Conservation (phyloP, 1,140 invertebrate genomes). For the Drosophila nasuta region DNA sequence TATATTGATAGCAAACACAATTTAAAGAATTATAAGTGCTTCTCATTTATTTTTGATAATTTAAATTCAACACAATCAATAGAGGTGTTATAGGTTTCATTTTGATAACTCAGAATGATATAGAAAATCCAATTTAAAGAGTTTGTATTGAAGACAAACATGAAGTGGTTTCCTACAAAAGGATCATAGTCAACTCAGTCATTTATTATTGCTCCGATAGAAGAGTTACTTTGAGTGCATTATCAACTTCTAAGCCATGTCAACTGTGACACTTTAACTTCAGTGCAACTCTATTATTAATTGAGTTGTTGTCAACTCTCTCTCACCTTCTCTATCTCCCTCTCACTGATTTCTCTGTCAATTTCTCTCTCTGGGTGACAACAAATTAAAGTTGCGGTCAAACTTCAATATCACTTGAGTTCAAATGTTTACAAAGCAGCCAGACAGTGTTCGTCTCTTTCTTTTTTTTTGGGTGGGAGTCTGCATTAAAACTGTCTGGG, state of each 20-base stretch:
- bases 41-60: no score
- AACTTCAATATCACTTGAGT: slow-evolving; percentile 34
- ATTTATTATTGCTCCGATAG: not conserved
- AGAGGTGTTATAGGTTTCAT: no score
- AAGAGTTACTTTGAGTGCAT: not conserved
- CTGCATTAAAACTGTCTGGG: slow-evolving; percentile 40
- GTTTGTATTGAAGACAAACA: no score
- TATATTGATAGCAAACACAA: no score
- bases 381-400: slow-evolving; percentile 11
- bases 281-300: slow-evolving; percentile 1
- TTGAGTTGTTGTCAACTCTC: slow-evolving; percentile 2
- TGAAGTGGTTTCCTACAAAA: no score
- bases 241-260: not conserved
- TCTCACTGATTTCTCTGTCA: no score
- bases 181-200: no score
- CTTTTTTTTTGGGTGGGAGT: not conserved
- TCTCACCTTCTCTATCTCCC: not conserved
- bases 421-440: slow-evolving; percentile 45
- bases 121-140: no score
- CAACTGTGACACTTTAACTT: not conserved
- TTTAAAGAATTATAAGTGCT: no score
- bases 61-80: no score
- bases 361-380: not conserved
- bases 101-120: no score
- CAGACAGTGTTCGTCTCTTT: slow-evolving; percentile 28